Base-by-base conservation (phyloP, 2,888 invertebrate species). In the Spisula subtruncata region DNA sequence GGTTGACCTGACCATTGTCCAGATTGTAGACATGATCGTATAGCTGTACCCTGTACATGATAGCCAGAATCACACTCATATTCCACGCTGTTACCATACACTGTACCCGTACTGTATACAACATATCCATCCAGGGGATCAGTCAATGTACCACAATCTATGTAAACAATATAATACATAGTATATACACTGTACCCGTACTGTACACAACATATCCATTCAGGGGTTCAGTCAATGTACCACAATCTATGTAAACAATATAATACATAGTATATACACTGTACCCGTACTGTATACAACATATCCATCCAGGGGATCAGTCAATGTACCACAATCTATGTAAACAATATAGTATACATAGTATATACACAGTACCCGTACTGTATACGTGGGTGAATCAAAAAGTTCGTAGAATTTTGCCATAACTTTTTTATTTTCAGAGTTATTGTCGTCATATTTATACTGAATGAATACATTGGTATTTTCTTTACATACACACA, bases 1-100 rank as follows among this genome's bases (percentile, higher is more conserved):
- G 83, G 32, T 16, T 8, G 16, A 25, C 60, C 81, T 0, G 79
- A 66, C 90, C 90, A 90, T 6, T 35, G 29, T 5, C 83, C 86
- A 48, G 46, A 80, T 16, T 83, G 35, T 66, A 20, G 25, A 81
- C 90, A 90, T 12, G 35, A 79, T 25, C 82, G 20, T 12, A 5
- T 46, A 29, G 54, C n/a, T 8, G 35, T 14, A 41, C 90, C 90
- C 60, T 79, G 41, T 25, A 88, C 20, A 8, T 46, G 35, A 71
- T 90, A 90, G 0, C 90, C 90, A 56, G 25, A 35, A 41, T 88
- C 54, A 86, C 90, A 90, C 25, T 29, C 35, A 48, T 90, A 90
- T 25, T 32, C 41, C 41, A 86, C 88, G 20, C 46, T 81, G 35
- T 56, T 60, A 20, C 86, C 81, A 85, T 83, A 90, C 20, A 60